Evolutionary conservation across 2,888 invertebrate species (phyloP).

Genomic region (Lucinisca nassula): DNA sequence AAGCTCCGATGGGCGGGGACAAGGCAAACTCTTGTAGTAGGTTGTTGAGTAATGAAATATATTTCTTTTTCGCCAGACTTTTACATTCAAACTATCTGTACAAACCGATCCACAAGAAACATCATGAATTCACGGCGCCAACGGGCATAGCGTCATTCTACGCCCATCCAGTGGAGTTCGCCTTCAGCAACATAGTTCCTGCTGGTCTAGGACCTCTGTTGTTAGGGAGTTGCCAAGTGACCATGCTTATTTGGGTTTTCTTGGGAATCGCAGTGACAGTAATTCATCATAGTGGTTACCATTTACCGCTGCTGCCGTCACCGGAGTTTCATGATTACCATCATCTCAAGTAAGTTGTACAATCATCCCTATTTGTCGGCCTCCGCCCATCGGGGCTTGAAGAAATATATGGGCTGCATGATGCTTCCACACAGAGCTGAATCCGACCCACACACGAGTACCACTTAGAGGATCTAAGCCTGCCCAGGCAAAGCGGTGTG

Average conservation of each 20-base stretch:
- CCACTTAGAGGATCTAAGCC: no score
- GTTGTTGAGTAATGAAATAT: no score
- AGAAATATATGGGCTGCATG: no score
- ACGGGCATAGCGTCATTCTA: conserved; percentile 94
- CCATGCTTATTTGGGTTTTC: conserved; percentile 92
- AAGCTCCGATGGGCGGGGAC: no score
- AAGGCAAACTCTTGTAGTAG: no score
- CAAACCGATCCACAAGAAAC: conserved; percentile 94
- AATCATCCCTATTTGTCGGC: no score
- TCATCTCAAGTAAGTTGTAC: conserved; percentile 91
- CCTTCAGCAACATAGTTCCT: conserved; percentile 93
- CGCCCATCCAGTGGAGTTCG: conserved; percentile 93
- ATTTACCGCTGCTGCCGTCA: conserved; percentile 94
- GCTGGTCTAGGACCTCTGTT: conserved; percentile 90
- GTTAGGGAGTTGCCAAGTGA: conserved; percentile 90
- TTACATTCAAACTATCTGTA: conserved; percentile 93
- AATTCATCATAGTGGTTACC: conserved; percentile 96
- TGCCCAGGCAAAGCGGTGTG: no score
- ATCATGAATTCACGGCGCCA: conserved; percentile 96
- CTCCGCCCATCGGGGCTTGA: no score
- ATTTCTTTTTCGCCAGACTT: conserved; percentile 89
- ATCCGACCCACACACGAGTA: no score
- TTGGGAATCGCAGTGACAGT: conserved; percentile 93
- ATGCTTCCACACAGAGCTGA: no score
- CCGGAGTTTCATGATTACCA: conserved; percentile 96